These are phyloP conservation scores for Acanthurus leucopareius DNA, from an alignment of 2,797 vertebrate species.

Conservation along the genomic window DNA sequence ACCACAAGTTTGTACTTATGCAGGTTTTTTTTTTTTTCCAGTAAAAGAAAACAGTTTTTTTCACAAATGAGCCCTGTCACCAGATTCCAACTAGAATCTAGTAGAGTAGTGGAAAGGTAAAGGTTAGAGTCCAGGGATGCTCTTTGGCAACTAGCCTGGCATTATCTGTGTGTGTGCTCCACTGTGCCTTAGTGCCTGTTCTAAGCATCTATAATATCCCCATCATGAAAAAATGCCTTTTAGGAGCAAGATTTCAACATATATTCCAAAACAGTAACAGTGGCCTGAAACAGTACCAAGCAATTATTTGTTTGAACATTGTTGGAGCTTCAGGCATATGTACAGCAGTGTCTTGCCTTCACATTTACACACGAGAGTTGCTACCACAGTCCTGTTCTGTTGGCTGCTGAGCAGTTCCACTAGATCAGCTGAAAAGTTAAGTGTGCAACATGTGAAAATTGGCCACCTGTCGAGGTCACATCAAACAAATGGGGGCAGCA, in stretches of 20 bases:
- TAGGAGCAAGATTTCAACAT: background rate
- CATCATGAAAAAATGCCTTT: background rate
- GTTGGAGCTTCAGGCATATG: background rate
- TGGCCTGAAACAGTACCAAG: background rate
- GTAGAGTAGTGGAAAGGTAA: background rate
- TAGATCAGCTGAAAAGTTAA: background rate
- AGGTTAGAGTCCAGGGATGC: background rate
- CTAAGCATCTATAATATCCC: background rate
- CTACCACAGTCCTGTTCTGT: background rate
- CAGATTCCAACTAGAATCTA: background rate
- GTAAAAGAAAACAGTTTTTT: background rate
- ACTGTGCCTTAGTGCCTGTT: background rate
- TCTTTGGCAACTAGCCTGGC: background rate
- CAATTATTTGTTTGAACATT: conserved; percentile 10
- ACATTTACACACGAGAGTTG: background rate
- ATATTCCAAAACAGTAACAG: conserved; percentile 1
- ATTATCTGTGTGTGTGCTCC: background rate
- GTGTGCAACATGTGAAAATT: no score
- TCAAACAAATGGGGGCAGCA: no score
- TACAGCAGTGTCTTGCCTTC: background rate
- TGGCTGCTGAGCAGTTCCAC: background rate
- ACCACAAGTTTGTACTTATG: conserved; percentile 1
- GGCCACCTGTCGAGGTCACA: no score
- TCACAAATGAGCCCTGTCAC: background rate
- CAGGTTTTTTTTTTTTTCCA: background rate